Evolutionary conservation across 2,797 vertebrate genomes (phyloP), one percentile per base, ranked within the genome.

Genomic region (Lacerta bilineata): DNA sequence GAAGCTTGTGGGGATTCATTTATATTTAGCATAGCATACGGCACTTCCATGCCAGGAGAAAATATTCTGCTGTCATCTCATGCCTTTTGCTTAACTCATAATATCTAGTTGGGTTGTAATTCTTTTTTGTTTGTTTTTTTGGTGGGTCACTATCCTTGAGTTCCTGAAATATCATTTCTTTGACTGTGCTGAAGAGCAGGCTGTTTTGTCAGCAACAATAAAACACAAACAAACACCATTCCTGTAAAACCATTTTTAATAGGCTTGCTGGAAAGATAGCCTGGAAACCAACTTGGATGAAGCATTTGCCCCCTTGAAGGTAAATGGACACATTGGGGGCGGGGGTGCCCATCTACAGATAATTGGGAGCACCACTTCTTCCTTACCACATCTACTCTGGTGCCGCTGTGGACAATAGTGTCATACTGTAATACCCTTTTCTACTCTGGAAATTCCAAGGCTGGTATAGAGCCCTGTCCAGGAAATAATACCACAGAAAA

Each of bases 241-340:
- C 83, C 43, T 91, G 83, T 86, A 94, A 95, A 93, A 90, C 85
- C 91, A 15, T 79, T n/a, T 93, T 88, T 90, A 80, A 89, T 87
- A 79, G 59, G 46, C 88, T 92, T 50, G 55, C 75, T 85, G 84
- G 88, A 93, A 95, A 81, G 43, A 88, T 90, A 83, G 84, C 87
- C 71, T 91, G 86, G 88, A 89, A 94, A 94, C 39, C 61, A 91
- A 85, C 68, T 87, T 0, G 6, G 11, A 25, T 8, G 0, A 15
- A 33, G 68, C 1, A n/a, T 29, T 85, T 11, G 0, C 55, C 29
- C 50, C 50, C 43, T 23, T n/a, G 29, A 17, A 46, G 77, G 8
- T n/a, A n/a, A 33, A 75, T 41, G 17, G 72, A 7, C 72, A 90
- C 80, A 50, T 0, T 50, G 50, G 50, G 50, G 50, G 46, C 9